Evolutionary conservation across 2,113 vertebrate species (phyloP), one percentile per base, ranked within the genome.

Genomic region (Sapayoa aenigma): DNA sequence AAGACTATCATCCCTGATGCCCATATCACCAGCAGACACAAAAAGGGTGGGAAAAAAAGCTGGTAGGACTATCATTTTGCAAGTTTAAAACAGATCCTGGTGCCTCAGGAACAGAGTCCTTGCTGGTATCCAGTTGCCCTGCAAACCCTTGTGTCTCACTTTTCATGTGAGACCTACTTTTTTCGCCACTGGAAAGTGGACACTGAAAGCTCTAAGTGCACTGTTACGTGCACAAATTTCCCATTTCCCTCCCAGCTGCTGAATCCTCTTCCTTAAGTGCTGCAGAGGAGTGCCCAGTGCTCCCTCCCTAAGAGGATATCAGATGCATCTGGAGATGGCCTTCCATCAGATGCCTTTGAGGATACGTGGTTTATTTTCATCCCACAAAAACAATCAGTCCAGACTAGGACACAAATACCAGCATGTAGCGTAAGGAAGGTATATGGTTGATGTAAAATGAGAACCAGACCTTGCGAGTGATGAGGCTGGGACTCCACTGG

Each of bases 391-490:
- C 33, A 28, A 60, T 16, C 49, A 93, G 37, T 50, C 49, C 50
- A 31, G 41, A 73, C 11, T 44, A 15, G 62, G 74, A 35, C 18
- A 47, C 13, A 60, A 42, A 44, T 41, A 31, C 42, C 0, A 1
- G 22, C 3, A 12, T 7, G 14, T 8, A 50, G 60, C 0, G 0
- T 46, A 88, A 79, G 1, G 27, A 90, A 79, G 33, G 44, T 27
- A 39, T 0, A 8, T 2, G 27, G 27, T 25, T 21, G 9, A 6
- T 3, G 44, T 65, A 73, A 80, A 93, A 73, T 11, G 21, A 86
- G 63, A 76, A 42, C 35, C 37, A 59, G 78, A 23, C 20, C 27
- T n/a, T 2, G 1, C 16, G 53, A 4, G 46, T 42, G 66, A 37
- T 19, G 39, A 21, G 28, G 52, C 52, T 75, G 74, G 41, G 30